phyloP scores from a whole-genome alignment of 2,888 invertebrate genomes.

The Lasioglossum pauxillum region DNA sequence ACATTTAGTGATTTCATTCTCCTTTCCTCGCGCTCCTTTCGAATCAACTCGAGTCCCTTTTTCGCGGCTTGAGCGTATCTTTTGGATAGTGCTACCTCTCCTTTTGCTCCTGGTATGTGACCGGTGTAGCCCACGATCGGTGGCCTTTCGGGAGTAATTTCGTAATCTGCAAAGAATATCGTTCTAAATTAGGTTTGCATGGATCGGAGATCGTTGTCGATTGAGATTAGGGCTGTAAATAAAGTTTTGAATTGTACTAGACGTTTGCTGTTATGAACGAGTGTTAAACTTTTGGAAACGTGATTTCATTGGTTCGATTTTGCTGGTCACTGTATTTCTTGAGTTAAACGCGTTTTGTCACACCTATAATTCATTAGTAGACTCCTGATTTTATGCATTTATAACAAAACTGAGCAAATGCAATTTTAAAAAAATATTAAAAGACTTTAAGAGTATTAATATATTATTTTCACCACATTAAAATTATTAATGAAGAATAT shows the following conservation, averaged over 20 bases:
- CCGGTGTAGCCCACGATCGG: slow-evolving; percentile 91
- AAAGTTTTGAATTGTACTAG: background rate
- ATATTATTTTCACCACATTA: no score
- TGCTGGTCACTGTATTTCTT: background rate
- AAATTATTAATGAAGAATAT: no score
- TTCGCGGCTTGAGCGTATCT: slow-evolving; percentile 89
- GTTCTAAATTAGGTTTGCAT: background rate
- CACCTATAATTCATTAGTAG: background rate
- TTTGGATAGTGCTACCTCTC: slow-evolving; percentile 89
- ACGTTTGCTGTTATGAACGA: no score
- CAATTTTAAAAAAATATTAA: no score
- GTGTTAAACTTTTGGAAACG: background rate
- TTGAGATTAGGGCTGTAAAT: background rate
- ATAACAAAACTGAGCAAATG: no score
- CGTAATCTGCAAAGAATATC: slow-evolving; percentile 85
- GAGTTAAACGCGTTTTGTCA: background rate
- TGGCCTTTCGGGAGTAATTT: slow-evolving; percentile 88
- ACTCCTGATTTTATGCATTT: no score
- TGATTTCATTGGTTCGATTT: background rate
- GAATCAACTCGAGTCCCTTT: slow-evolving; percentile 87
- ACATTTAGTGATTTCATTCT: slow-evolving; percentile 59
- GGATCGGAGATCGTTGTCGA: background rate
- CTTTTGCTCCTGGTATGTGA: slow-evolving; percentile 89
- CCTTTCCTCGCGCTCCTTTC: slow-evolving; percentile 86
- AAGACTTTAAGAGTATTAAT: no score